Percentiles rank a stretch among this genome's conserved stretches.
Evolutionary conservation across 2,113 vertebrate genomes (phyloP).

Genomic region (Protomyctophum bolini): DNA sequence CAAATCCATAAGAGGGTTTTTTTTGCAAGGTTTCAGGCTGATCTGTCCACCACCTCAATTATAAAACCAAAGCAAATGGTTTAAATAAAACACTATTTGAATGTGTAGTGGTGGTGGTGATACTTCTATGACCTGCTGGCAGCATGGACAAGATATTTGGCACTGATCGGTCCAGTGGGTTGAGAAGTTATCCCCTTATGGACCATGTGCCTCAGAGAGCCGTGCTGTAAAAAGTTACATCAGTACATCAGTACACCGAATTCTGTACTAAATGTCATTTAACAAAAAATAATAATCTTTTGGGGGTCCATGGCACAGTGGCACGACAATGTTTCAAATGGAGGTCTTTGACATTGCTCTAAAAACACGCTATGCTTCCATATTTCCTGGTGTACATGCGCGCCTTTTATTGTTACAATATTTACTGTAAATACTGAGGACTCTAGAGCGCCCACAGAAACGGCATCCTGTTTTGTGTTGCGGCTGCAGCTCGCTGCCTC

Average conservation of each 20-base stretch:
- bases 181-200: too few species aligned
- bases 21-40: not conserved
- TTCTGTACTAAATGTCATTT: too few species aligned
- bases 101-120: not conserved
- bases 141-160: too few species aligned
- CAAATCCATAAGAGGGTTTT: not conserved
- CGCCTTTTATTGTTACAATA: not conserved
- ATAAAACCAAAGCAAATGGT: not conserved
- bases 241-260: too few species aligned
- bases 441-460: conserved; percentile 61
- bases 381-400: conserved; percentile 4
- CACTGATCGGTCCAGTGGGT: too few species aligned
- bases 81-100: not conserved
- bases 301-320: not conserved
- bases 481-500: conserved; percentile 91
- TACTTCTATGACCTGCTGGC: too few species aligned
- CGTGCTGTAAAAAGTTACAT: too few species aligned
- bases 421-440: conserved; percentile 18
- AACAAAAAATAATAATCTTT: not conserved
- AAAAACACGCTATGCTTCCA: not conserved
- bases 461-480: conserved; percentile 88
- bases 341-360: too few species aligned
- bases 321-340: not conserved
- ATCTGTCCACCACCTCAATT: not conserved
- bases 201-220: too few species aligned